Percentiles rank a stretch among this genome's conserved stretches.
Conservation (phyloP, 1,140 invertebrate species). For the Apis laboriosa region DNA sequence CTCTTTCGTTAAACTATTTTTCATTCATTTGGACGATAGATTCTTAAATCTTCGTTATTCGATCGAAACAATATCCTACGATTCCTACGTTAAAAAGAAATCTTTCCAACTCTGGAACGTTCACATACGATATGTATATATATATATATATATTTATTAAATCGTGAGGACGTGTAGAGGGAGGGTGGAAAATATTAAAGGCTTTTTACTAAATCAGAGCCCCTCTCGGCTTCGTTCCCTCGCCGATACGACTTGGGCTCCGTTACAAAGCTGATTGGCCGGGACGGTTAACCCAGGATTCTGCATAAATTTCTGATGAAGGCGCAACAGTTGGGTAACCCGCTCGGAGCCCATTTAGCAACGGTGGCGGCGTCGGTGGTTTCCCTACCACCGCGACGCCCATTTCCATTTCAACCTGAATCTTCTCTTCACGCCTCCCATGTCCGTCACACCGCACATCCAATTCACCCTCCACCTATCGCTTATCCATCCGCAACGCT, state of each 20-base stretch:
- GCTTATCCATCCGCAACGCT: slow-evolving; percentile 40
- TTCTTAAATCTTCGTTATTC: too few species aligned
- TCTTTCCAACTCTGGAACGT: too few species aligned
- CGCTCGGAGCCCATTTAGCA: slow-evolving; percentile 67
- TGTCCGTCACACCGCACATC: slow-evolving; percentile 48
- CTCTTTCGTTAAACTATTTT: not conserved
- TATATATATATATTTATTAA: too few species aligned
- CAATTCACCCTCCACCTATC: slow-evolving; percentile 56
- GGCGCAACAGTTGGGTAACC: slow-evolving; percentile 75
- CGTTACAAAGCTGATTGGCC: slow-evolving; percentile 72
- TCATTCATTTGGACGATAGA: not conserved
- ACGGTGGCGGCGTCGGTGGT: slow-evolving; percentile 49
- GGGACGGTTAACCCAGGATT: slow-evolving; percentile 70
- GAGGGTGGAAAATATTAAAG: slow-evolving; percentile 67
- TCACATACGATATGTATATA: too few species aligned
- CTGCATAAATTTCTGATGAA: slow-evolving; percentile 76
- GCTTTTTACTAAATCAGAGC: slow-evolving; percentile 70
- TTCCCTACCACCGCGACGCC: slow-evolving; percentile 50
- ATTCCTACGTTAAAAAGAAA: too few species aligned
- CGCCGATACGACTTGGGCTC: slow-evolving; percentile 64
- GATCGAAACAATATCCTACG: too few species aligned
- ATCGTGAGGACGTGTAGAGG: not conserved
- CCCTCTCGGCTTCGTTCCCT: slow-evolving; percentile 41
- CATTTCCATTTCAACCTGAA: slow-evolving; percentile 65
- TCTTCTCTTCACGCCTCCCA: slow-evolving; percentile 59